phyloP scores from a whole-genome alignment of 2,113 vertebrate species.

The Hucho hucho region DNA sequence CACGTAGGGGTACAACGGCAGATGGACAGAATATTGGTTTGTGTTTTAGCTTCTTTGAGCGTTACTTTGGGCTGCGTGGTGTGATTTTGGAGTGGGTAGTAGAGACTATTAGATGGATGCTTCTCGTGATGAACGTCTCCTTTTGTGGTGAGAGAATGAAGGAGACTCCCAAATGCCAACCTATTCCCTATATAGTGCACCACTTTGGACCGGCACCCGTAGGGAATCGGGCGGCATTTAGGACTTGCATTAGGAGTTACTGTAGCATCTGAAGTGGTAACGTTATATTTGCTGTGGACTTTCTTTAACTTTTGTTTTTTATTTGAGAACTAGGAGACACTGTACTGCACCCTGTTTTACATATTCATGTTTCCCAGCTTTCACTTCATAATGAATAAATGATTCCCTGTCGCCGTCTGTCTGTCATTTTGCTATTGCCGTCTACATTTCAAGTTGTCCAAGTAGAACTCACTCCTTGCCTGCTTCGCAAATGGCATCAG shows the following conservation, averaged over 20 bases:
- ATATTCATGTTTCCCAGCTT: slow-evolving; percentile 64
- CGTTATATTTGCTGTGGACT: slow-evolving; percentile 63
- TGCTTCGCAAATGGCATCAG: not conserved
- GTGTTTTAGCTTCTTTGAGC: slow-evolving; percentile 14
- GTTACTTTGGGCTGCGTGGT: slow-evolving; percentile 22
- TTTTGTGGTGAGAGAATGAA: not conserved
- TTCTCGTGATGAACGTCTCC: not conserved
- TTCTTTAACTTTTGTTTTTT: slow-evolving; percentile 40
- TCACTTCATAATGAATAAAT: slow-evolving; percentile 66
- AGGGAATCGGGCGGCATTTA: not conserved
- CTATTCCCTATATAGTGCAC: too few species aligned
- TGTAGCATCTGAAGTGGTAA: slow-evolving; percentile 45
- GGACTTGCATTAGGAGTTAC: slow-evolving; percentile 27
- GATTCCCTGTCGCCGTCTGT: not conserved
- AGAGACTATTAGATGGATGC: not conserved
- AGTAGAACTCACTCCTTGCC: not conserved
- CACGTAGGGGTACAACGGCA: not conserved
- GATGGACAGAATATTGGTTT: not conserved
- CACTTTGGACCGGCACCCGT: too few species aligned
- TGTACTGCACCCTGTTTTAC: slow-evolving; percentile 54
- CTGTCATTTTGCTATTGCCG: not conserved
- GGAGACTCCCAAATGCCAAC: too few species aligned
- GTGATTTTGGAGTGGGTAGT: slow-evolving; percentile 12
- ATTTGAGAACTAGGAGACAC: slow-evolving; percentile 40
- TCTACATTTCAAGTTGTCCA: not conserved